Evolutionary conservation across 1,140 invertebrate genomes (phyloP).

Genomic region (Scylla paramamosain): DNA sequence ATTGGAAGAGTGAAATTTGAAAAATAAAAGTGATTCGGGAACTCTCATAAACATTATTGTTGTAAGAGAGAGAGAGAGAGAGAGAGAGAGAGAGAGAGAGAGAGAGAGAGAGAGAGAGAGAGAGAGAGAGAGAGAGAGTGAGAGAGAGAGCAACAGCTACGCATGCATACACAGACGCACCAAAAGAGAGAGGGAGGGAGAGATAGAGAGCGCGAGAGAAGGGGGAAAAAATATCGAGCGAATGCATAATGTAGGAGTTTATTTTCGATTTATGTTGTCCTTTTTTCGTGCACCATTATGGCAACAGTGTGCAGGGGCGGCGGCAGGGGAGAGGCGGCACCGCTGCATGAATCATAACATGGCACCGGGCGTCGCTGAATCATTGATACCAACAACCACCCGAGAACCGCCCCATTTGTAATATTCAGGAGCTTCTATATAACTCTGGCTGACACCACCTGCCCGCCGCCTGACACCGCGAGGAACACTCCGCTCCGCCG

Average conservation of each 20-base stretch:
- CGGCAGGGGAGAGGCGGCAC: background rate
- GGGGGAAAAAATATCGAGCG: background rate
- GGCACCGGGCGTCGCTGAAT: background rate
- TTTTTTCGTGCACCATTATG: background rate
- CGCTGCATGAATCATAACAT: constrained; percentile 11
- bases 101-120: no score
- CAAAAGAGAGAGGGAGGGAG: background rate
- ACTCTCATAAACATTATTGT: background rate
- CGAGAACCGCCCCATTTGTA: background rate
- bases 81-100: no score
- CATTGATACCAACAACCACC: constrained; percentile 1
- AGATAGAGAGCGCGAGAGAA: background rate
- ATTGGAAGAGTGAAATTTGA: background rate
- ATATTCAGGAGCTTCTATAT: background rate
- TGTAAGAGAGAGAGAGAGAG: no score
- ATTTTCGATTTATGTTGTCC: constrained; percentile 3
- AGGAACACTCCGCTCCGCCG: no score
- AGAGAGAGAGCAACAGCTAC: no score
- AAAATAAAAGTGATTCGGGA: background rate
- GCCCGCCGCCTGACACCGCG: background rate
- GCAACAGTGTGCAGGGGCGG: background rate
- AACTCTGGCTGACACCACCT: background rate
- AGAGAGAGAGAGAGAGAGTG: no score
- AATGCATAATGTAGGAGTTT: background rate
- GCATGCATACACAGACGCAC: background rate